Conservation (phyloP, 2,888 invertebrate genomes). For the Gonocerus acuteangulatus region DNA sequence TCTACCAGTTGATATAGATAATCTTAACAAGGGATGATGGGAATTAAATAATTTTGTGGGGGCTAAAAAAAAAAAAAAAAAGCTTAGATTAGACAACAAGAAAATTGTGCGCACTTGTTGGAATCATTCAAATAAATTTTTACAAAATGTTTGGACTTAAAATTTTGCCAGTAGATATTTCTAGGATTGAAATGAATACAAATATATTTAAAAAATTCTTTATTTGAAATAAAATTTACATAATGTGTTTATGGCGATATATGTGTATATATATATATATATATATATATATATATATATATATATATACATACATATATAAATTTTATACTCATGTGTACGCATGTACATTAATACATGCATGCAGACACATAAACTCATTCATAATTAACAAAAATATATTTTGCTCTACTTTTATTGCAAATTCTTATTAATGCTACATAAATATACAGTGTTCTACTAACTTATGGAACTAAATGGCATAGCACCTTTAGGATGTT, state of each 20-base stretch:
- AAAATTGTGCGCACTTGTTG: too few relatives aligned
- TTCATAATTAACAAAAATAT: slow-evolving; percentile 19
- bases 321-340: too few relatives aligned
- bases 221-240: slow-evolving; percentile 25
- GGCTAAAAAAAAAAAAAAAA: too few relatives aligned
- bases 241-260: slow-evolving; percentile 18
- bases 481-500: slow-evolving; percentile 18
- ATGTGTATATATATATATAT: slow-evolving; percentile 24
- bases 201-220: neutral
- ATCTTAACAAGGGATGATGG: too few relatives aligned
- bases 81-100: too few relatives aligned
- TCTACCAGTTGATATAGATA: too few relatives aligned
- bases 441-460: slow-evolving; percentile 23
- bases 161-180: too few relatives aligned
- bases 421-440: slow-evolving; percentile 16
- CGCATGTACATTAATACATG: slow-evolving; percentile 23
- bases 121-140: too few relatives aligned
- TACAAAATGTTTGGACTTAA: too few relatives aligned
- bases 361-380: neutral
- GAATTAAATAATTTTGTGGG: too few relatives aligned
- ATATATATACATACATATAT: slow-evolving; percentile 2
- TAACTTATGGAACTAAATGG: slow-evolving; percentile 8
- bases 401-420: slow-evolving; percentile 18
- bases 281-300: slow-evolving; percentile 25
- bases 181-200: too few relatives aligned